phyloP scores from a whole-genome alignment of 2,797 vertebrate genomes.

The Manis crassicaudata region DNA sequence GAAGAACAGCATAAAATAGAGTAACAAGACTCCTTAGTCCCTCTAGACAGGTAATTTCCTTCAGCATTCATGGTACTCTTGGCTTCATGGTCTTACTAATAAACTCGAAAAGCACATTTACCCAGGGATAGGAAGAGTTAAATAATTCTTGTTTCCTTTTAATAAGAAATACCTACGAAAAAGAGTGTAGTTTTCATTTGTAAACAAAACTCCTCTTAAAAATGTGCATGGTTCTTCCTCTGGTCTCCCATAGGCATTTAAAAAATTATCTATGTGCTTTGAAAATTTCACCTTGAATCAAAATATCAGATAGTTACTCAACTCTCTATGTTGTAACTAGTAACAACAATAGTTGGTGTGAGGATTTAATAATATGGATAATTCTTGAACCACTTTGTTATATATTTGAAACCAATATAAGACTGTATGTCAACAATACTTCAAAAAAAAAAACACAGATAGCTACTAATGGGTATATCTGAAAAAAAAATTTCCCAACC shows the following conservation, averaged over 20 bases:
- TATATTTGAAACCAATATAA: no score
- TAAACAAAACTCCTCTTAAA: slow-evolving; percentile 8
- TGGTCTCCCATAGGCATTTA: not conserved
- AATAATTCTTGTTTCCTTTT: not conserved
- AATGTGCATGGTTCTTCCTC: not conserved
- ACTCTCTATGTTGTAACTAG: no score
- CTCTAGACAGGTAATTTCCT: not conserved
- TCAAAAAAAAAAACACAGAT: no score
- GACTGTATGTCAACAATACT: no score
- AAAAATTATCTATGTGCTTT: not conserved
- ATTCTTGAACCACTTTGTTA: no score
- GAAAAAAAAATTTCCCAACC: not conserved
- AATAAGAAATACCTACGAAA: slow-evolving; percentile 17
- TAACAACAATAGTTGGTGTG: no score
- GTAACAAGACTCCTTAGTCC: not conserved
- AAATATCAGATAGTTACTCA: not conserved
- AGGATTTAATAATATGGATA: no score
- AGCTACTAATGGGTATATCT: not conserved
- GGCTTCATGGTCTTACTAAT: not conserved
- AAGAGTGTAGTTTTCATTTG: not conserved
- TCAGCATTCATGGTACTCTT: not conserved
- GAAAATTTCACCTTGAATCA: not conserved
- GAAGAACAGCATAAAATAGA: not conserved
- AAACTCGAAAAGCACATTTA: not conserved
- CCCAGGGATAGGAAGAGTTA: not conserved